Conservation (phyloP, 2,888 invertebrate genomes). For the Dasypolia templi region DNA sequence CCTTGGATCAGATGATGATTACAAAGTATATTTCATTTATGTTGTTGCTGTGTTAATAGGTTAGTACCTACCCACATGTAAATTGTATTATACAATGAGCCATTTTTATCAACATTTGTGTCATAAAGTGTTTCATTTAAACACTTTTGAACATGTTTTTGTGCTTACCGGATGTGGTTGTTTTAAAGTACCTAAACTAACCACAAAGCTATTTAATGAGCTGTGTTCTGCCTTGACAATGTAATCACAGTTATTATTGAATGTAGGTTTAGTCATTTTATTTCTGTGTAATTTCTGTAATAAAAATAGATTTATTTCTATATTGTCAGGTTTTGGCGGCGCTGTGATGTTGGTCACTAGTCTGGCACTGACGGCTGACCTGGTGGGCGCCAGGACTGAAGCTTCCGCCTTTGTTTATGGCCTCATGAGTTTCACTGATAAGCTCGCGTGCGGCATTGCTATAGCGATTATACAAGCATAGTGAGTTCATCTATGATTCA, state of each 20-base stretch:
- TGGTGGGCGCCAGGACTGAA: constrained; percentile 95
- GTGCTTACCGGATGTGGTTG: constrained; percentile 9
- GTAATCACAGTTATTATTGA: constrained; percentile 27
- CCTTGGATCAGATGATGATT: constrained; percentile 89
- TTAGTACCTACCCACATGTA: constrained; percentile 75
- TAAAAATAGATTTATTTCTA: background rate
- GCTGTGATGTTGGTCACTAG: constrained; percentile 96
- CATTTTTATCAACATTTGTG: constrained; percentile 8
- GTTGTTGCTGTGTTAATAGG: constrained; percentile 93
- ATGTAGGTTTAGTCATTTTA: constrained; percentile 3
- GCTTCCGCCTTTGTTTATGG: constrained; percentile 98
- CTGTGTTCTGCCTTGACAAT: constrained; percentile 24
- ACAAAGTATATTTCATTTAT: constrained; percentile 92
- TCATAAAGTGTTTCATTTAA: constrained; percentile 12
- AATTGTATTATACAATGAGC: constrained; percentile 40
- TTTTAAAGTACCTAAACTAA: constrained; percentile 16
- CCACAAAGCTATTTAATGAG: constrained; percentile 12
- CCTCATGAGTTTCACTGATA: constrained; percentile 97
- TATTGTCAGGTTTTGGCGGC: constrained; percentile 92
- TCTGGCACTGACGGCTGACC: constrained; percentile 95
- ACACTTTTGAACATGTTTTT: constrained; percentile 11
- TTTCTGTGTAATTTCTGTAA: constrained; percentile 6
- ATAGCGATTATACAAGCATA: constrained; percentile 95
- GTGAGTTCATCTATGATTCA: constrained; percentile 84
- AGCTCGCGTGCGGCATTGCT: constrained; percentile 96